Evolutionary conservation across 1,140 invertebrate species (phyloP), one percentile per base, ranked within the genome.

Genomic region (Phymorhynchus buccinoides): DNA sequence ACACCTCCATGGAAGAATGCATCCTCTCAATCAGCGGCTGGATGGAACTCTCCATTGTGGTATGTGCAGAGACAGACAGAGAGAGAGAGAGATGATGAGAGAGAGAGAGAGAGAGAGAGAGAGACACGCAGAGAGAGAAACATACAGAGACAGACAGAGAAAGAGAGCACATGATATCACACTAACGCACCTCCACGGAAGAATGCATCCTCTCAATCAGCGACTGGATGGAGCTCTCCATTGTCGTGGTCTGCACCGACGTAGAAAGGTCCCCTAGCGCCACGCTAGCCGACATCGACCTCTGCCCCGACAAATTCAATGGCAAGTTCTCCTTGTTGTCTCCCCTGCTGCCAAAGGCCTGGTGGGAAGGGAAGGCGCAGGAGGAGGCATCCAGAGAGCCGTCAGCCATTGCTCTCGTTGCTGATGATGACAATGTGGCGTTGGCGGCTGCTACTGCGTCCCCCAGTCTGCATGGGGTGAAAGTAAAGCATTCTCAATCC

Each of bases 181-280:
- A n/a, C n/a, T n/a, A n/a, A n/a, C 86, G 77, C 84, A 92, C 91
- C 87, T 90, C 89, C 16, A 91, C 80, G 30, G 88, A 88, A 22
- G 88, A 86, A 66, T 90, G 88, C 88, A 91, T 88, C 80, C 90
- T 91, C 4, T 90, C 89, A 71, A 92, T 90, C 18, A 92, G 88
- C 16, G 84, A 84, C 48, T 91, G 88, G 48, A 92, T 88, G 42
- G 89, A 88, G 3, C 86, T 83, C 44, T 92, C 90, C 3, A n/a
- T n/a, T n/a, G n/a, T n/a, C n/a, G 80, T 48, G 18, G 77, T 41
- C 37, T 75, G 41, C 37, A 80, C 22, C 32, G 73, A 75, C 77
- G 52, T 6, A 3, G 77, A 79, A 9, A 83, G 35, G 37, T 83
- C 81, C 1, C 62, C 37, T 3, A 4, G 32, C 3, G 32, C 35